These are phyloP conservation scores for Heliconius melpomene DNA, from an alignment of 1,140 invertebrate species.

Conservation along the genomic window DNA sequence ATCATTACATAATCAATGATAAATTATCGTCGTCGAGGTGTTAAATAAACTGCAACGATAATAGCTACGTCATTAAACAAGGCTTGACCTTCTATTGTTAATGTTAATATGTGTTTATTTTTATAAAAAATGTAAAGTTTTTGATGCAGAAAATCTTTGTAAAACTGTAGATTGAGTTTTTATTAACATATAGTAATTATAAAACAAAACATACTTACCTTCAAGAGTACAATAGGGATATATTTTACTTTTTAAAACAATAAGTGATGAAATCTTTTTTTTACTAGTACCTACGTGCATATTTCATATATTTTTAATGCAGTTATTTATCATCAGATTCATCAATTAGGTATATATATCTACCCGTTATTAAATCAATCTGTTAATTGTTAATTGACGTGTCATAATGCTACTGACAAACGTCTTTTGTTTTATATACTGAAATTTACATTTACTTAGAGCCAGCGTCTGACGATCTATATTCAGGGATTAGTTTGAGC, in stretches of 20 bases:
- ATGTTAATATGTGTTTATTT: background rate
- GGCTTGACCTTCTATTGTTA: background rate
- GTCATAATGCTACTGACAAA: background rate
- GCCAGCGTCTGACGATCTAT: background rate
- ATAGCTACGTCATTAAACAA: background rate
- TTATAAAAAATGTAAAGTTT: too few species aligned
- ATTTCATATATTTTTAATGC: background rate
- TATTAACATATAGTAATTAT: too few species aligned
- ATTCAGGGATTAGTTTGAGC: background rate
- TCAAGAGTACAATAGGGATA: background rate
- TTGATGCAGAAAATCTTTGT: background rate
- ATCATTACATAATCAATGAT: background rate
- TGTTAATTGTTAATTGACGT: background rate
- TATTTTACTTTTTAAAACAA: constrained; percentile 1
- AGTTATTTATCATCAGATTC: background rate
- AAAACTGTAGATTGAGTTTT: too few species aligned
- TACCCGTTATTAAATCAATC: background rate
- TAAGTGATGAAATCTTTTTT: background rate
- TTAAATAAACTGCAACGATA: background rate
- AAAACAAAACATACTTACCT: background rate
- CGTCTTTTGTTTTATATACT: background rate
- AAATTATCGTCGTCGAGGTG: background rate
- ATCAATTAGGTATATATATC: background rate
- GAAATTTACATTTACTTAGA: background rate
- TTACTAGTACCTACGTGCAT: background rate